Conservation (phyloP, 2,797 vertebrate genomes). For the Ctenopoma multispine region DNA sequence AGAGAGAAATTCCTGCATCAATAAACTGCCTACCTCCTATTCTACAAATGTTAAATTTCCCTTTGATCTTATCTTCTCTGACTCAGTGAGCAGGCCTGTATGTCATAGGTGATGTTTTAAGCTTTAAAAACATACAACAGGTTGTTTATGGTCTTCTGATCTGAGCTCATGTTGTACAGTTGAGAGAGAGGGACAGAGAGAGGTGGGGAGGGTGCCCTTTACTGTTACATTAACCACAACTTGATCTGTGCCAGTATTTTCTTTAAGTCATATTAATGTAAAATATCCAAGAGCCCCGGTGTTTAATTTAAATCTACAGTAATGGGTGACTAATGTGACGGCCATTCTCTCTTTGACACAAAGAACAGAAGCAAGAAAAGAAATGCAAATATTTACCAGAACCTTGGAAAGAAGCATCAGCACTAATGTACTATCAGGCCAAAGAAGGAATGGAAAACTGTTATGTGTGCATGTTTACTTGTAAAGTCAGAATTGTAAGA, state of each 20-base stretch:
- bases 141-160: conserved; percentile 6
- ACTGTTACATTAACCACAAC: conserved; percentile 1
- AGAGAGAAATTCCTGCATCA: conserved; percentile 37
- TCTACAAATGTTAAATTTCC: conserved; percentile 10
- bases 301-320: conserved; percentile 14
- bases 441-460: conserved; percentile 82
- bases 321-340: conserved; percentile 43
- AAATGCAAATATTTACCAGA: conserved; percentile 82
- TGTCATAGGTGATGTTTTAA: neutral
- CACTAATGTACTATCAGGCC: conserved; percentile 55
- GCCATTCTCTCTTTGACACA: conserved; percentile 57
- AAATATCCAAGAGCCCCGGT: conserved; percentile 1
- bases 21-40: conserved; percentile 20
- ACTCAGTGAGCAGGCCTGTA: neutral
- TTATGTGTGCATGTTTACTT: conserved; percentile 62
- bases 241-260: conserved; percentile 8
- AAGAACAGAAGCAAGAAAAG: conserved; percentile 72
- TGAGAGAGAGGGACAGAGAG: too few relatives aligned
- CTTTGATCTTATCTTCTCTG: conserved; percentile 9
- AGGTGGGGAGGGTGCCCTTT: conserved; percentile 5
- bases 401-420: conserved; percentile 59
- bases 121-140: neutral
- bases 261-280: conserved; percentile 9
- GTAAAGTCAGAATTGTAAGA: conserved; percentile 56
- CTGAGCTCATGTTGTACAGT: neutral